Evolutionary conservation across 2,797 vertebrate species (phyloP), one percentile per base, ranked within the genome.

Genomic region (Helostoma temminkii): DNA sequence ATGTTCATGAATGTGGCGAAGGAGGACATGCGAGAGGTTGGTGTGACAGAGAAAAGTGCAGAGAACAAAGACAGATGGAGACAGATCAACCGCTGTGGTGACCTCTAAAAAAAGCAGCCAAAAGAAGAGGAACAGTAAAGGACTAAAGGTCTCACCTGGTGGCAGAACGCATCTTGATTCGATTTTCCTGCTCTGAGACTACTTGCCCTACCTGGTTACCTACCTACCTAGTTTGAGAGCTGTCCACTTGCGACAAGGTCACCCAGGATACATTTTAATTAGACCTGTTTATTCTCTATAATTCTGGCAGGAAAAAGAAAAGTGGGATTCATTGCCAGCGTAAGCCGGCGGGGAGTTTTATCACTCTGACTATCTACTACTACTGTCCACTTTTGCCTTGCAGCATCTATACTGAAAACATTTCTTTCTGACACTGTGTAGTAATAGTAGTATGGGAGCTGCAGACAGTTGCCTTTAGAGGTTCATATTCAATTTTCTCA

Each of bases 401-500:
- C 66, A 63, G 78, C 78, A 58, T 83, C 81, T 86, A 78, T 81
- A 83, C 72, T 70, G 55, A 76, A 71, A 45, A 56, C 61, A 24
- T 74, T 42, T 68, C 55, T 71, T 36, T 62, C 46, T 67, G 69
- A 86, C 66, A 76, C 46, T 61, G 70, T 30, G 30, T 46, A 39
- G 54, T 77, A 77, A 82, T 74, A 45, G 59, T 74, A 73, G 59
- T 74, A 73, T 46, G 59, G 66, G 73, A 74, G 72, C 62, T 65
- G 71, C 65, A 84, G 66, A 15, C 58, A 34, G 52, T 65, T 76
- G 67, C 87, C 84, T 86, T 80, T 24, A 37, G 77, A 83, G 80
- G 77, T 80, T 83, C 66, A 77, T 81, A 75, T 79, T 50, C 79
- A 80, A 75, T 76, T 66, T 52, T 74, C 74, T 83, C 82, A 86